A percentile compares a stretch with the other conserved stretches of the same genome.
These are phyloP conservation scores for Drosophila ambigua DNA, from an alignment of 1,140 invertebrate species.

Conservation along the genomic window DNA sequence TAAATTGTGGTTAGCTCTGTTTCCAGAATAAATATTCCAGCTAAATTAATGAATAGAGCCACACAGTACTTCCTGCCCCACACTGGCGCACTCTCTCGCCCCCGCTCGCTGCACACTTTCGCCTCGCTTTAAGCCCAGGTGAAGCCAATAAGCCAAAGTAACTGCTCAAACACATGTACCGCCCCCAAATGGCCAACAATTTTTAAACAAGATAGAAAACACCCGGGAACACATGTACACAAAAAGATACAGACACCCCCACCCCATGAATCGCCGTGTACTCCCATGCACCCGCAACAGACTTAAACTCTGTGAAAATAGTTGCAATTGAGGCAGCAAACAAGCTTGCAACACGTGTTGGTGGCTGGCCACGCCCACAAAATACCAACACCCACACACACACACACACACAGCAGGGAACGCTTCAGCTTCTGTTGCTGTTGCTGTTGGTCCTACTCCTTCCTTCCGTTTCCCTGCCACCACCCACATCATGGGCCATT, in stretches of 20 bases:
- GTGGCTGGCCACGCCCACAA: conserved; percentile 57
- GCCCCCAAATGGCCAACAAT: conserved; percentile 57
- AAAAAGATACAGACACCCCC: conserved; percentile 54
- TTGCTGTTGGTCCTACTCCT: not conserved
- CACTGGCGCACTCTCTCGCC: not conserved
- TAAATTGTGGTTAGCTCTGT: not conserved
- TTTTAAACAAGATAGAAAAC: conserved; percentile 67
- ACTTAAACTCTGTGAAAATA: conserved; percentile 59
- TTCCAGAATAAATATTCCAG: not conserved
- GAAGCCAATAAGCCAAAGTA: conserved; percentile 67
- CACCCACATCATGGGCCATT: conserved; percentile 38
- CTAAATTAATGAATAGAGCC: conserved; percentile 28
- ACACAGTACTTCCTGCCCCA: not conserved
- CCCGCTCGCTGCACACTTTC: conserved; percentile 18
- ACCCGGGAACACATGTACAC: conserved; percentile 49
- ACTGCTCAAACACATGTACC: conserved; percentile 62
- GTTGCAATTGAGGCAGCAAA: conserved; percentile 63
- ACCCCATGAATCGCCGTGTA: conserved; percentile 14
- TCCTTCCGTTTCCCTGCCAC: conserved; percentile 4
- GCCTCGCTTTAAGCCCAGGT: conserved; percentile 29
- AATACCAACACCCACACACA: not conserved
- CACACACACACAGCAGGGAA: no score
- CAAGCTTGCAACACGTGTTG: conserved; percentile 74
- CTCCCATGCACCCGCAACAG: conserved; percentile 21
- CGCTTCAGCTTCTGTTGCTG: no score